Evolutionary conservation across 2,797 vertebrate genomes (phyloP).

Genomic region (Pelobates cultripes): DNA sequence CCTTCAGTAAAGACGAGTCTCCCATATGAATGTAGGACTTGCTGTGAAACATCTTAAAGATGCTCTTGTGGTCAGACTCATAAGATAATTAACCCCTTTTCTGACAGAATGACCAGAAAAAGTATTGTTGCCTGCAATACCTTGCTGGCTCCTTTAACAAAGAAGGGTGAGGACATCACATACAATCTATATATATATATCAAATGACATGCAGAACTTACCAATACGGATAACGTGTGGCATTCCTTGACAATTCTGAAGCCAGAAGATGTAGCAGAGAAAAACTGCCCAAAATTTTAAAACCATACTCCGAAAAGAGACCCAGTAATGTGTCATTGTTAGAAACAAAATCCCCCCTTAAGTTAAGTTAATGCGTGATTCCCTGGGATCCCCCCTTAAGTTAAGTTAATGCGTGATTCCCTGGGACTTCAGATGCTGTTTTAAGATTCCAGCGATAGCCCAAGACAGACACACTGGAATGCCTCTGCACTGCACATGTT

Average conservation of each 20-base stretch:
- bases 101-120: neutral
- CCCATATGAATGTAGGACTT: conserved; percentile 2
- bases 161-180: neutral
- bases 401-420: conserved; percentile 69
- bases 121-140: neutral
- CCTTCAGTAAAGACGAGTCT: neutral
- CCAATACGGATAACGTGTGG: conserved; percentile 98
- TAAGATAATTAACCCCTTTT: conserved; percentile 21
- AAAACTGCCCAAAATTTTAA: conserved; percentile 94
- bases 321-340: conserved; percentile 93
- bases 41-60: neutral
- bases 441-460: conserved; percentile 83
- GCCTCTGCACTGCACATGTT: conserved; percentile 53
- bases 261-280: conserved; percentile 87
- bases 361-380: conserved; percentile 69
- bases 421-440: conserved; percentile 69
- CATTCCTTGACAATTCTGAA: conserved; percentile 91
- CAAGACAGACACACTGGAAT: conserved; percentile 64
- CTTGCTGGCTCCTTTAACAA: neutral
- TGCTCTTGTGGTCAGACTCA: neutral
- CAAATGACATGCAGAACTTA: conserved; percentile 65
- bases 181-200: neutral
- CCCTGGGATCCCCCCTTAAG: conserved; percentile 66
- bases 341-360: conserved; percentile 67
- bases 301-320: conserved; percentile 85